Conservation (phyloP, 2,888 invertebrate species). For the Pristionchus fissidentatus region DNA sequence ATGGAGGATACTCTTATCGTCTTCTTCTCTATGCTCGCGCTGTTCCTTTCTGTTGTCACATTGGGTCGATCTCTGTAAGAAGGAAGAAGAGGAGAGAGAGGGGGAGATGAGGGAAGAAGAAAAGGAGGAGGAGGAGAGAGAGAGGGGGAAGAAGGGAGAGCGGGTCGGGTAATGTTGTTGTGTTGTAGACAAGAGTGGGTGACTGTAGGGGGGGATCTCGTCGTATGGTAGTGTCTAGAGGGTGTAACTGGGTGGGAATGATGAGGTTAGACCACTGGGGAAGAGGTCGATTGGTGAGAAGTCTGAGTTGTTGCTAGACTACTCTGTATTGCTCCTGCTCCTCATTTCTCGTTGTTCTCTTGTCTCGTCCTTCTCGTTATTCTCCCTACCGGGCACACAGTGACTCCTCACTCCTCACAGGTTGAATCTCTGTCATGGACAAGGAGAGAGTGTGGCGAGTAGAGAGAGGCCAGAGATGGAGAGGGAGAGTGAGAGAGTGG, state of each 20-base stretch:
- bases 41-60: slow-evolving; percentile 5
- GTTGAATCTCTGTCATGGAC: neutral
- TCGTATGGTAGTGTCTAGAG: neutral
- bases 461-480: slow-evolving; percentile 30
- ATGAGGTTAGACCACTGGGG: neutral
- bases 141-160: neutral
- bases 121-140: too few relatives aligned
- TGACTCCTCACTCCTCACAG: slow-evolving; percentile 27
- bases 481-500: slow-evolving; percentile 45
- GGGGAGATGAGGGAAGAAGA: too few relatives aligned
- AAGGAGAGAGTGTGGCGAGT: slow-evolving; percentile 23
- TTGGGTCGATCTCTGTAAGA: slow-evolving; percentile 6
- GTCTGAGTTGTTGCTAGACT: neutral
- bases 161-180: slow-evolving; percentile 30
- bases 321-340: neutral
- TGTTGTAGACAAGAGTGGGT: neutral
- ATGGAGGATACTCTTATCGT: neutral
- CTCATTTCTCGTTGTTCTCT: too few relatives aligned
- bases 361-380: neutral
- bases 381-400: slow-evolving; percentile 35
- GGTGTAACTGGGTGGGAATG: neutral
- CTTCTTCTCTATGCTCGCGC: neutral
- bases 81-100: neutral
- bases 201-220: neutral
- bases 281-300: neutral